These are phyloP conservation scores for Spheniscus mendiculus DNA, from an alignment of 2,113 vertebrate species.

Conservation along the genomic window DNA sequence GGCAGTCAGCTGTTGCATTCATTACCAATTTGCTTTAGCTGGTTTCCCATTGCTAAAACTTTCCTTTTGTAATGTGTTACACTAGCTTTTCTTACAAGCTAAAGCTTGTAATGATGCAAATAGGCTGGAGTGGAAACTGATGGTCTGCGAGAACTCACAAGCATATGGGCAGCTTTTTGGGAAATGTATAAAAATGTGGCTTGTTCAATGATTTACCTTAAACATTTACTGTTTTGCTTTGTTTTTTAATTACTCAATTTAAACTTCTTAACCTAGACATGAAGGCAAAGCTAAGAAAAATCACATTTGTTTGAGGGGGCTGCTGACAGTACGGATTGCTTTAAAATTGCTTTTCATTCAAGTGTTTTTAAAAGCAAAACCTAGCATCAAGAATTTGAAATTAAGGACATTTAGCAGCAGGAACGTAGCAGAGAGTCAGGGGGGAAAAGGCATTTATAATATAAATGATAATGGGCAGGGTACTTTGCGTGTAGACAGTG, in stretches of 20 bases:
- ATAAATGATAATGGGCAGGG: not conserved
- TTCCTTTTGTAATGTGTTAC: conserved; percentile 10
- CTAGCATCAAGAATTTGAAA: conserved; percentile 3
- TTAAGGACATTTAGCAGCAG: conserved; percentile 31
- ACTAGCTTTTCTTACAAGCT: conserved; percentile 14
- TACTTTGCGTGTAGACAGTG: conserved; percentile 8
- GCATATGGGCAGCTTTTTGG: not conserved
- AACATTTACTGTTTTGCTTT: no score
- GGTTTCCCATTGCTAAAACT: conserved; percentile 40
- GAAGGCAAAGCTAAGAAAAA: not conserved
- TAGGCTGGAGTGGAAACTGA: conserved; percentile 18
- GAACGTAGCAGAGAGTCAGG: not conserved
- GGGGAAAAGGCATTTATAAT: not conserved
- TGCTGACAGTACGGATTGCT: not conserved
- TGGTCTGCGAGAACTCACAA: conserved; percentile 16
- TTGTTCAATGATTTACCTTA: not conserved
- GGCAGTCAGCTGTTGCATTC: conserved; percentile 57
- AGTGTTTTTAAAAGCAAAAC: conserved; percentile 30
- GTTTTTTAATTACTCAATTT: no score
- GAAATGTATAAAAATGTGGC: not conserved
- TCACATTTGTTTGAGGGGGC: not conserved
- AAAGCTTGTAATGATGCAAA: not conserved
- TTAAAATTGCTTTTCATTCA: conserved; percentile 3
- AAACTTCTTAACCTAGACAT: not conserved
- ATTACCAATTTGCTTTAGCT: conserved; percentile 57